Base-by-base conservation (phyloP, 2,113 vertebrate genomes). In the Tapirus terrestris region DNA sequence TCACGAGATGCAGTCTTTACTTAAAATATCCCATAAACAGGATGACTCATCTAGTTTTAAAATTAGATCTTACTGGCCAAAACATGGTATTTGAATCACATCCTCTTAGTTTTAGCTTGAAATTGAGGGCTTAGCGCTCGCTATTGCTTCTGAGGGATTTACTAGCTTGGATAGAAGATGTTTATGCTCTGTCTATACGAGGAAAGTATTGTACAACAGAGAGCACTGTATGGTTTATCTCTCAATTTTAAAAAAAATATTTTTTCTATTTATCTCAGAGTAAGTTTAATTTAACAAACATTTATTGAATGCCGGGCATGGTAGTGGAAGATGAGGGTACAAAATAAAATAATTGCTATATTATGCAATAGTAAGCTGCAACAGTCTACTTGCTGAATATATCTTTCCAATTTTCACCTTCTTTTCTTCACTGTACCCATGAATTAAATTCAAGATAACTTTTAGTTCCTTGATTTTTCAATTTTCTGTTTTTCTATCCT, bases 81-180 rank as follows among this genome's bases (percentile, higher is more conserved):
- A 91, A 61, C 20, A 68, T 60, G 51, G 43, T 51, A 89, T 91
- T 75, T 94, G 82, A 96, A 43, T 97, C 39, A 89, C 16, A 87
- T 68, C 58, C 21, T 75, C 53, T 83, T 73, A 72, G n/a, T 96
- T 96, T 96, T 68, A 86, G 60, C n/a, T 93, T 89, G 93, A 96
- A 96, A 97, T 96, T 93, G 82, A 83, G 96, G 93, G 63, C 45
- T 91, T 97, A 94, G 25, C 53, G 16, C 13, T 75, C 8, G 8
- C 21, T 43, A 43, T 90, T 68, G 25, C 45, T 89, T 96, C 96
- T n/a, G 53, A 95, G 68, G 73, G 31, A 67, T 82, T 96, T 83
- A 43, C 67, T 96, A 81, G 5, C 86, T 91, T 81, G 33, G 7
- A 20, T 89, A 58, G 56, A 67, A 94, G 80, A 48, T 31, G 63